A percentile compares a stretch with the other conserved stretches of the same genome.
Evolutionary conservation across 2,888 invertebrate species (phyloP).

Genomic region (Brachylomia viminalis): DNA sequence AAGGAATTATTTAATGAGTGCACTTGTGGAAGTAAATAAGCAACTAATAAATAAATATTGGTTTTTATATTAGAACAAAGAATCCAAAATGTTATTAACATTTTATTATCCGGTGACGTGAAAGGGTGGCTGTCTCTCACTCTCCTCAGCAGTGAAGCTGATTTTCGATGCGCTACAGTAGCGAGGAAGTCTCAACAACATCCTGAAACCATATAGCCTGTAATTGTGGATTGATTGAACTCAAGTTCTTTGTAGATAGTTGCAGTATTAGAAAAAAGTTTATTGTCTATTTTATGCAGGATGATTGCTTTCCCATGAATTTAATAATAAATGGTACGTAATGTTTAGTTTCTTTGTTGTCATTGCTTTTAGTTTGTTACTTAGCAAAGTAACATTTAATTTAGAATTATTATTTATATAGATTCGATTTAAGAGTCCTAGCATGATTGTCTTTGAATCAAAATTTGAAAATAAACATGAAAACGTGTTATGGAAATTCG

Average conservation of each 20-base stretch:
- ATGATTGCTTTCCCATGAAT: neutral
- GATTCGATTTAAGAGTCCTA: neutral
- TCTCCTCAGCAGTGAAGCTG: too few species aligned
- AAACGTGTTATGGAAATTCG: constrained; percentile 19
- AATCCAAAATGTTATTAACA: too few species aligned
- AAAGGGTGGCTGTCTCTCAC: too few species aligned
- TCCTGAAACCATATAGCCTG: constrained; percentile 8
- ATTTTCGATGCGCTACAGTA: too few species aligned
- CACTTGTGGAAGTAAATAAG: constrained; percentile 45
- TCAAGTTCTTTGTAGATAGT: constrained; percentile 9
- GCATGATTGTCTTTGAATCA: neutral
- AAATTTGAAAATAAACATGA: constrained; percentile 9
- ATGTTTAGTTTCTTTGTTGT: constrained; percentile 6
- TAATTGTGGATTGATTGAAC: constrained; percentile 37
- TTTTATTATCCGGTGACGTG: too few species aligned
- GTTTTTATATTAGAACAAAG: too few species aligned
- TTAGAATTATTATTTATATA: neutral
- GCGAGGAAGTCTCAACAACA: too few species aligned
- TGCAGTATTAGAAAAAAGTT: neutral
- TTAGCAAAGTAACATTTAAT: neutral
- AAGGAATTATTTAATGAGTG: constrained; percentile 34
- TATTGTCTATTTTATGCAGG: neutral
- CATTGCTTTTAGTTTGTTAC: neutral
- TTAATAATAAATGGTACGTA: neutral
- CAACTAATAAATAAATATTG: constrained; percentile 36